phyloP scores from a whole-genome alignment of 2,797 vertebrate genomes.

The Cirrhinus mrigala region DNA sequence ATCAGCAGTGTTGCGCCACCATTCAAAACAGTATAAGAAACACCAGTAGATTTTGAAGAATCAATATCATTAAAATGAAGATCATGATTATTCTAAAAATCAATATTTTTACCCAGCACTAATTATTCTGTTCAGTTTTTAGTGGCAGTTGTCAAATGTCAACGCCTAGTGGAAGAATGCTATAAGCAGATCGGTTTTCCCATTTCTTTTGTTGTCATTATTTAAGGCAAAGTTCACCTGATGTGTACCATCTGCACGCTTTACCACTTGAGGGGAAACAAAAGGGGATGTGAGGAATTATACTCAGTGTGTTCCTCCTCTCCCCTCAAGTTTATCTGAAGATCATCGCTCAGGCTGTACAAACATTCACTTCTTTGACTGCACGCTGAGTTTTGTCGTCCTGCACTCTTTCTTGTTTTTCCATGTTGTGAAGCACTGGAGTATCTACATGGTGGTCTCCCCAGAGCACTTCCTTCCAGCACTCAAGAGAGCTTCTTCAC shows the following conservation, averaged over 20 bases:
- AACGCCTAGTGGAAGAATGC: neutral
- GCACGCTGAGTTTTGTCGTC: slow-evolving; percentile 47
- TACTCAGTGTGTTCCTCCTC: neutral
- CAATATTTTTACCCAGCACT: neutral
- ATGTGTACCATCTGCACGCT: slow-evolving; percentile 18
- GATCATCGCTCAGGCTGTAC: slow-evolving; percentile 45
- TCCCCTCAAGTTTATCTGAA: slow-evolving; percentile 52
- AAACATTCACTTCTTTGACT: slow-evolving; percentile 54
- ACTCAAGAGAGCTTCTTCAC: slow-evolving; percentile 40
- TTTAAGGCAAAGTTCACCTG: slow-evolving; percentile 28
- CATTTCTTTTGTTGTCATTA: slow-evolving; percentile 23
- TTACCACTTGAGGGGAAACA: slow-evolving; percentile 42
- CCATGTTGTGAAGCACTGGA: slow-evolving; percentile 51
- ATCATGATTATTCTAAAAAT: neutral
- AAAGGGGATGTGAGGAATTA: slow-evolving; percentile 45
- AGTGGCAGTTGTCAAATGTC: slow-evolving; percentile 20
- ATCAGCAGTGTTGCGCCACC: neutral
- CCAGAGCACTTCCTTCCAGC: slow-evolving; percentile 29
- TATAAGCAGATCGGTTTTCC: neutral
- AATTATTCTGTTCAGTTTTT: neutral
- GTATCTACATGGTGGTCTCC: slow-evolving; percentile 38
- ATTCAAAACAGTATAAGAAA: neutral
- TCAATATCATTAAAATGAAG: neutral
- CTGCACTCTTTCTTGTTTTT: slow-evolving; percentile 34
- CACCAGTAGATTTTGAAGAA: neutral